Base-by-base conservation (phyloP, 2,113 vertebrate species). In the Puma concolor region DNA sequence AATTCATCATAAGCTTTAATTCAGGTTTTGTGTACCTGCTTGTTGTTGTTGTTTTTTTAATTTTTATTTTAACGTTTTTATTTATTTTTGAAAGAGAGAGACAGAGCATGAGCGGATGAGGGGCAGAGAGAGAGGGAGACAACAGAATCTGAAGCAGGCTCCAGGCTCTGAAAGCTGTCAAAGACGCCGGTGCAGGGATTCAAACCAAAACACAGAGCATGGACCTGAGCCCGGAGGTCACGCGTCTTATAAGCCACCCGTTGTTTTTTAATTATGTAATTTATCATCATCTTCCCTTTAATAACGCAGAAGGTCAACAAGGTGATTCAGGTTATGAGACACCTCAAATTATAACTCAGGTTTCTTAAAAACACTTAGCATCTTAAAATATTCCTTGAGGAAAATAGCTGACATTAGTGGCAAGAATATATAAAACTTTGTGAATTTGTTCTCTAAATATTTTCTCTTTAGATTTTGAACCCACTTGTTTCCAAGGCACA, bases 401-500 rank as follows among this genome's bases (percentile, higher is more conserved):
- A 86, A 87, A 91, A 63, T 60, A 97, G 57, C 57, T 88, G 50
- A 77, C 23, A 66, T 96, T 74, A 33, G 23, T 88, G 27, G 10
- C 38, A 93, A 79, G 33, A 60, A 82, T 92, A 33, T 74, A 44
- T 90, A 64, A 84, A 83, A 31, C n/a, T 88, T 87, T 74, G 17
- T 96, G 54, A 86, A 91, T 88, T 92, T 96, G 36, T 82, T 95
- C 83, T 97, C 64, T 88, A 19, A 87, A 82, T 95, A 82, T 97
- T 97, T 77, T 95, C 94, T 44, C 15, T 98, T 41, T 98, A 99
- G 99, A 99, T 99, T 95, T 98, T 99, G 98, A 99, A 99, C 98
- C 99, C 99, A 92, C 99, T 99, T 97, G 98, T 99, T 96, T 99
- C 99, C 84, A 99, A 99, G 98, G 99, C 99, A 94, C 99, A 99